phyloP scores from a whole-genome alignment of 2,113 vertebrate species.

The Nanorana parkeri region DNA sequence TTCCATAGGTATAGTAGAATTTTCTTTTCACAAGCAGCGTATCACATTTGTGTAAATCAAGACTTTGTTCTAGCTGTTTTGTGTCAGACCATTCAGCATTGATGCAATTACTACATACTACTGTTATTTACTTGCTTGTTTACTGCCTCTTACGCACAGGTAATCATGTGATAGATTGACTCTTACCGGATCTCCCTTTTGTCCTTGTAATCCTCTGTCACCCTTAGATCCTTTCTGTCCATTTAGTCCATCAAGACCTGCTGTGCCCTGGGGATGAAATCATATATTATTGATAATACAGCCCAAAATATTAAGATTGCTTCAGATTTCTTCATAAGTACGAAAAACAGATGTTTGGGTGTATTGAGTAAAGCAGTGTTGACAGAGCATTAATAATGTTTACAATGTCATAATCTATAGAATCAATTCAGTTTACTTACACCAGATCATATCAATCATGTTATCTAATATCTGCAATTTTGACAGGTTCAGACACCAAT shows the following conservation, averaged over 20 bases:
- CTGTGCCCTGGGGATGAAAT: conserved; percentile 72
- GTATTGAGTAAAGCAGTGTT: too few relatives aligned
- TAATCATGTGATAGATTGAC: background rate
- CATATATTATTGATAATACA: background rate
- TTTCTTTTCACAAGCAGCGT: conserved; percentile 2
- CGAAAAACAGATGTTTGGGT: too few relatives aligned
- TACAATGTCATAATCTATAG: too few relatives aligned
- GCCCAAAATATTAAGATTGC: too few relatives aligned
- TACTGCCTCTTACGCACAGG: background rate
- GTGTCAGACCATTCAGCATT: background rate
- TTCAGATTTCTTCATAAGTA: too few relatives aligned
- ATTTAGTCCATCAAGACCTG: conserved; percentile 76
- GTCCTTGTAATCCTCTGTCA: conserved; percentile 77
- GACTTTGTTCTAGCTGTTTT: background rate
- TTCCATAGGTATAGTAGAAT: conserved; percentile 22
- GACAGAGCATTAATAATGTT: too few relatives aligned
- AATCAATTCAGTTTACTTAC: too few relatives aligned
- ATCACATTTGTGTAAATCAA: conserved; percentile 24
- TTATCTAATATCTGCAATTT: too few relatives aligned
- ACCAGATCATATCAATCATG: too few relatives aligned
- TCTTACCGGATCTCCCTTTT: conserved; percentile 77
- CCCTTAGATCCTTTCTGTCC: conserved; percentile 84
- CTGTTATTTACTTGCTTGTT: background rate
- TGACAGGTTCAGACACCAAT: too few relatives aligned
- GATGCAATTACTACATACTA: background rate